These are phyloP conservation scores for Xestia ashworthii DNA, from an alignment of 2,888 invertebrate genomes.

Conservation along the genomic window DNA sequence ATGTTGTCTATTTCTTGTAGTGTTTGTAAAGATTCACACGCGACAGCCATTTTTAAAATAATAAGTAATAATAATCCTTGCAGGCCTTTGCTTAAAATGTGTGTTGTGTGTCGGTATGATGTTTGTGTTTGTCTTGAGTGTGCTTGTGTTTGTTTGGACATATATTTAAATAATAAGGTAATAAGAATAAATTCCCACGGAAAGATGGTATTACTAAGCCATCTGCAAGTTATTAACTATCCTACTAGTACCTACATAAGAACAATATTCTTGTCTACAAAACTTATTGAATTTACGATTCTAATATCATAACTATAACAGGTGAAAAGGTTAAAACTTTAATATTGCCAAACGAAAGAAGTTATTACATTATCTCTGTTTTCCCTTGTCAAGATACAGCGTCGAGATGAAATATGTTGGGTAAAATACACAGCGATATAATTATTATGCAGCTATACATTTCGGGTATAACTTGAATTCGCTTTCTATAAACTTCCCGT, in stretches of 20 bases:
- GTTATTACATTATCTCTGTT: slow-evolving; percentile 22
- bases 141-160: too few relatives aligned
- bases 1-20: too few relatives aligned
- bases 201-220: neutral
- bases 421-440: neutral
- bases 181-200: too few relatives aligned
- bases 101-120: too few relatives aligned
- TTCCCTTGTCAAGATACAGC: slow-evolving; percentile 43
- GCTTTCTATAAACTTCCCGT: neutral
- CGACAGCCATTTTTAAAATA: too few relatives aligned
- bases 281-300: neutral
- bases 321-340: neutral
- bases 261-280: neutral
- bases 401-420: slow-evolving; percentile 27
- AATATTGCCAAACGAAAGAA: slow-evolving; percentile 32
- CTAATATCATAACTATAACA: neutral
- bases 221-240: neutral
- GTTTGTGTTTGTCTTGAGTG: too few relatives aligned
- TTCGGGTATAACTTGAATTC: neutral
- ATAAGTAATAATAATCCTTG: too few relatives aligned
- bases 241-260: neutral
- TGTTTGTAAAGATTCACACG: too few relatives aligned
- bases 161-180: too few relatives aligned
- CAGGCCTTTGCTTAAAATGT: too few relatives aligned
- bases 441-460: neutral